phyloP scores from a whole-genome alignment of 1,140 invertebrate genomes.

The Drosophila lacteicornis region DNA sequence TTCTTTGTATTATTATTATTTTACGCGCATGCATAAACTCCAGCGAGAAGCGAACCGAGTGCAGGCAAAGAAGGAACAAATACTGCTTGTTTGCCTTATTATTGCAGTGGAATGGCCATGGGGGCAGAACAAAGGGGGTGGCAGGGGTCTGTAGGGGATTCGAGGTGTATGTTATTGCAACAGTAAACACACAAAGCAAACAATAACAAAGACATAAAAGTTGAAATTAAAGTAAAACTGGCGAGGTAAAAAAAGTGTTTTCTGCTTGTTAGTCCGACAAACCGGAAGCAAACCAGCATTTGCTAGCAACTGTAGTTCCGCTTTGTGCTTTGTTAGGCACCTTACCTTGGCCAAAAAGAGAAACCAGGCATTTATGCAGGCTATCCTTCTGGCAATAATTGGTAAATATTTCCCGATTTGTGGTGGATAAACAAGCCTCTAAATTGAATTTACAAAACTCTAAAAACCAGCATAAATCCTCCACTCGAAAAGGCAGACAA shows the following conservation, averaged over 20 bases:
- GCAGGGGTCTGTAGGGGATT: neutral
- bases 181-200: conserved; percentile 58
- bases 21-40: conserved; percentile 73
- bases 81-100: conserved; percentile 49
- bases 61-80: conserved; percentile 42
- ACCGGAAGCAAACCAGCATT: conserved; percentile 43
- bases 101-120: conserved; percentile 34
- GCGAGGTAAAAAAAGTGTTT: neutral
- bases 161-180: conserved; percentile 64
- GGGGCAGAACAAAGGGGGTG: conserved; percentile 5
- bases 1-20: conserved; percentile 65
- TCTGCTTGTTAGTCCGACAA: conserved; percentile 62
- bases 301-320: conserved; percentile 9
- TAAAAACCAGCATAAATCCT: conserved; percentile 1
- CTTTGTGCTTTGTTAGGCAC: conserved; percentile 39
- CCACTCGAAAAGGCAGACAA: neutral
- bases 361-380: conserved; percentile 24
- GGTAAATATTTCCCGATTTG: conserved; percentile 28
- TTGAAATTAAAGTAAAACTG: conserved; percentile 67
- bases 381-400: conserved; percentile 6
- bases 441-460: conserved; percentile 12
- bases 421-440: conserved; percentile 20
- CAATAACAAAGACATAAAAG: conserved; percentile 61
- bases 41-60: conserved; percentile 20
- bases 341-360: conserved; percentile 35